Base-by-base conservation (phyloP, 2,113 vertebrate species). In the Rynchops niger region DNA sequence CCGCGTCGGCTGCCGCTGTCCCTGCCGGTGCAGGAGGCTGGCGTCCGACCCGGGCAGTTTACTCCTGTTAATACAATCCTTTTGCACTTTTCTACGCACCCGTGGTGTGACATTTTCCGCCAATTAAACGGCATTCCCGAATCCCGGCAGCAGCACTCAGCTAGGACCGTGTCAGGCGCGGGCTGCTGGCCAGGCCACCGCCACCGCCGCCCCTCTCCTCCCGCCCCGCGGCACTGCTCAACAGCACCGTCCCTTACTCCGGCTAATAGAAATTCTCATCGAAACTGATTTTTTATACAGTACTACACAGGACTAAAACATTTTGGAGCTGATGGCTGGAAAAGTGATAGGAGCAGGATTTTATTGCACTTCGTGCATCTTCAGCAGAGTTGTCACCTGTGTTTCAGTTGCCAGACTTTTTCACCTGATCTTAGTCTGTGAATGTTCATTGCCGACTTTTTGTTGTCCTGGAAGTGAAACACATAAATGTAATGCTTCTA, bases 221-320 rank as follows among this genome's bases (percentile, higher is more conserved):
- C 32, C 27, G 2, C 45, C 11, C 3, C 5, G 29, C 6, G 1
- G 74, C 56, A 8, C 15, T 4, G 45, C 38, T 34, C 1, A 14
- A 4, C 16, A 8, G 9, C 40, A 0, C 3, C 2, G 18, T 15
- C 9, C 11, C 56, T 49, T 47, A 22, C 42, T 22, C 18, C 3
- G 27, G 29, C n/a, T 22, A 56, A 50, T 1, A 32, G 25, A 18
- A 45, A 18, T 15, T 12, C 7, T 42, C 26, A 43, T 71, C 63
- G 63, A 26, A 42, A 22, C 16, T 4, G 38, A 2, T 58, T 25
- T n/a, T 67, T 83, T 52, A 2, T 17, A 4, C 3, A 2, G 5
- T 47, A 32, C 23, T 25, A 15, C 16, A 9, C 7, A 34, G 4
- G 20, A 23, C 26, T 32, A 15, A 61, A 61, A 12, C 9, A 4